Evolutionary conservation across 2,113 vertebrate genomes (phyloP).

Genomic region (Neomonachus schauinslandi): DNA sequence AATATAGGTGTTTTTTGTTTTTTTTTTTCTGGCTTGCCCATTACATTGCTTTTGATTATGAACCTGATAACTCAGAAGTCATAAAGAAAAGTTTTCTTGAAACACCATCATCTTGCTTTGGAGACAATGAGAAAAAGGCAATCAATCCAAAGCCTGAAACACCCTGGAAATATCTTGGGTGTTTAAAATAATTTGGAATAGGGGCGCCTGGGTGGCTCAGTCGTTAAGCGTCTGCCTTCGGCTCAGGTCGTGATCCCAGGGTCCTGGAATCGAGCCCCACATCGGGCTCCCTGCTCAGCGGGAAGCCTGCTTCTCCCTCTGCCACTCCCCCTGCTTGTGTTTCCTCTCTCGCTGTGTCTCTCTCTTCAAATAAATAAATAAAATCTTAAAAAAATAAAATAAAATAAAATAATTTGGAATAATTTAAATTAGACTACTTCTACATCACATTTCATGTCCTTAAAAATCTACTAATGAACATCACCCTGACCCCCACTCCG

Average conservation of each 20-base stretch:
- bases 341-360: too few relatives aligned
- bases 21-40: slow-evolving; percentile 50
- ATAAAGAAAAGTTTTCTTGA: not conserved
- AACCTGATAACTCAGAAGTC: not conserved
- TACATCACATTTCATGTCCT: not conserved
- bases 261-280: too few relatives aligned
- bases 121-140: not conserved
- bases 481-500: not conserved
- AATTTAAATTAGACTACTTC: not conserved
- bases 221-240: too few relatives aligned
- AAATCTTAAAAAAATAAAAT: too few relatives aligned
- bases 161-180: not conserved
- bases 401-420: slow-evolving; percentile 5
- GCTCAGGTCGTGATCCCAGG: too few relatives aligned
- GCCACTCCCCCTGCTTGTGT: too few relatives aligned
- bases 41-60: not conserved
- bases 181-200: not conserved
- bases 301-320: too few relatives aligned
- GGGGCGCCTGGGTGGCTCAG: too few relatives aligned
- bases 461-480: not conserved
- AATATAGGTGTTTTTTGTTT: slow-evolving; percentile 1
- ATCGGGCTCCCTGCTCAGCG: too few relatives aligned
- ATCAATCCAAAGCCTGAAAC: not conserved
- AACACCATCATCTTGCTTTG: not conserved
- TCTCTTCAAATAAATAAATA: too few relatives aligned